Evolutionary conservation across 2,888 invertebrate species (phyloP).

Genomic region (Torymus auratus): DNA sequence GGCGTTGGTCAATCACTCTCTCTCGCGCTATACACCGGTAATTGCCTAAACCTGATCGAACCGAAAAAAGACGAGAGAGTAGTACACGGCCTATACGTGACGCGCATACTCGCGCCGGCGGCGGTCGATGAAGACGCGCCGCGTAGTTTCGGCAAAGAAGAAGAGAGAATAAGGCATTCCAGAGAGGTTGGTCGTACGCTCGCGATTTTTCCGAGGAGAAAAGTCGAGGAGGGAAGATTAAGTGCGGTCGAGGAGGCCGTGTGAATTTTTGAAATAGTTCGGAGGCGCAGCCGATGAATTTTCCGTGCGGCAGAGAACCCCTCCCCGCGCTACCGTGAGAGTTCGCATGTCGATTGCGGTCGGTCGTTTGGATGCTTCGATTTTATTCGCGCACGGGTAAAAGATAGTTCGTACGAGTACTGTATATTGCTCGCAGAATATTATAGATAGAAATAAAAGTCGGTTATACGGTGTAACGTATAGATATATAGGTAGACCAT

Average conservation of each 20-base stretch:
- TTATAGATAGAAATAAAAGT: too few relatives aligned
- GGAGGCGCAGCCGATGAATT: too few relatives aligned
- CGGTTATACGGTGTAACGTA: too few relatives aligned
- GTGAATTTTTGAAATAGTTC: too few relatives aligned
- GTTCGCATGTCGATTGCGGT: too few relatives aligned
- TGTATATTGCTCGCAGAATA: too few relatives aligned
- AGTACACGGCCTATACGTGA: slow-evolving; percentile 1
- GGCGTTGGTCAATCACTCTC: not conserved
- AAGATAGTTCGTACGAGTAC: too few relatives aligned
- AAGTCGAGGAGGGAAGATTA: not conserved
- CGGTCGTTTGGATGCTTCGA: too few relatives aligned
- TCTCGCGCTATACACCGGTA: not conserved
- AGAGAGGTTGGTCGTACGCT: not conserved
- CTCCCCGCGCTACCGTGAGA: too few relatives aligned
- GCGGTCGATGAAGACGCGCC: slow-evolving; percentile 28
- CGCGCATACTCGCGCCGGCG: not conserved
- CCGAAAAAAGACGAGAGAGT: not conserved
- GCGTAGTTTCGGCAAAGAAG: not conserved
- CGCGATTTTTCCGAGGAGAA: not conserved
- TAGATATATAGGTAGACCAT: too few relatives aligned
- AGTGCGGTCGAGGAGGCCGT: not conserved
- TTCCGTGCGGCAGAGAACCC: too few relatives aligned
- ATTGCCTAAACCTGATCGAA: not conserved
- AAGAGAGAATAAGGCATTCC: slow-evolving; percentile 11
- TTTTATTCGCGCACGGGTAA: too few relatives aligned